phyloP scores from a whole-genome alignment of 2,797 vertebrate genomes.

The Chelon auratus region DNA sequence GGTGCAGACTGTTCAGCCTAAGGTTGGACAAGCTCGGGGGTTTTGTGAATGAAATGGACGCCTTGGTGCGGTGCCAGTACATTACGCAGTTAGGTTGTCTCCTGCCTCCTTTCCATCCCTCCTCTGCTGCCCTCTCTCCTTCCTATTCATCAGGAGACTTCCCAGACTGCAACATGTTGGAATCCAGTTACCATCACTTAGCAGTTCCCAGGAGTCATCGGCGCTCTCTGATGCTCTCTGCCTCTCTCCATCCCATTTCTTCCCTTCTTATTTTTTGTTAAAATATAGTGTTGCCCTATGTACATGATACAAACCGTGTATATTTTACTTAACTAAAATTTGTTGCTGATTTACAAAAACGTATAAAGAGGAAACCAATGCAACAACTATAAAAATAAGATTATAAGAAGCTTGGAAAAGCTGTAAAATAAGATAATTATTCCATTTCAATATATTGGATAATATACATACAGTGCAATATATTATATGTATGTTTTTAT shows the following conservation, averaged over 20 bases:
- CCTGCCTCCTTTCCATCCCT: constrained; percentile 49
- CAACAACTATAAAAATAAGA: not conserved
- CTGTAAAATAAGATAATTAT: constrained; percentile 3
- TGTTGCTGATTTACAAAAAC: not conserved
- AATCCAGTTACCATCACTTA: constrained; percentile 81
- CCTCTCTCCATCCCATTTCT: constrained; percentile 4
- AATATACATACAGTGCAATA: not conserved
- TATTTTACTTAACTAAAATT: not conserved
- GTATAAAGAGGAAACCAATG: not conserved
- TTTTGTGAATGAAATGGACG: constrained; percentile 84
- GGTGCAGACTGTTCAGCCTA: constrained; percentile 56
- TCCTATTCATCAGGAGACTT: constrained; percentile 79
- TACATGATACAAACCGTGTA: not conserved
- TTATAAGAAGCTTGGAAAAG: not conserved
- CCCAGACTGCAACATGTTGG: constrained; percentile 79
- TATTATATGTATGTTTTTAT: too few species aligned
- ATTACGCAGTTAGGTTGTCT: constrained; percentile 64
- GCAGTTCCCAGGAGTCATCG: constrained; percentile 66
- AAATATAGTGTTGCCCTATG: constrained; percentile 3
- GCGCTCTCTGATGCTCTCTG: constrained; percentile 23
- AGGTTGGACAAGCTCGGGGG: constrained; percentile 60
- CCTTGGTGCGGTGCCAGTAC: constrained; percentile 64
- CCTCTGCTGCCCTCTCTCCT: constrained; percentile 46
- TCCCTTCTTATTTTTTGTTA: not conserved
- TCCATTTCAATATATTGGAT: not conserved